phyloP scores from a whole-genome alignment of 2,797 vertebrate genomes.

The Margarornis squamiger region DNA sequence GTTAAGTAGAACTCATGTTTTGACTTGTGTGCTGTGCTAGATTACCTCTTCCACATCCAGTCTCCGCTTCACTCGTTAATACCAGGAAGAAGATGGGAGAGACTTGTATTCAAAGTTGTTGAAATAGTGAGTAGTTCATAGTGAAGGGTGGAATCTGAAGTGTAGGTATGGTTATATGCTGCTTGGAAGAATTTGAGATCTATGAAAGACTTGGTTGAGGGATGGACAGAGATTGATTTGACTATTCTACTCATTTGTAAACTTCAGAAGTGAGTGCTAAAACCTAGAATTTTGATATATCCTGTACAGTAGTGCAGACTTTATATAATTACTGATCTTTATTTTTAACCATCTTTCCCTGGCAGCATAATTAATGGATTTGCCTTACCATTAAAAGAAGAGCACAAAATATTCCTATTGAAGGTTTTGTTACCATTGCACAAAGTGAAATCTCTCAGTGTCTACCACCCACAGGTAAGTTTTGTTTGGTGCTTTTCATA shows the following conservation, averaged over 20 bases:
- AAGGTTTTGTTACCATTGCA: slow-evolving; percentile 98
- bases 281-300: not conserved
- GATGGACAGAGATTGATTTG: not conserved
- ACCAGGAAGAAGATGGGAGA: not conserved
- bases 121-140: not conserved
- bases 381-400: slow-evolving; percentile 99
- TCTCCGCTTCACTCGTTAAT: not conserved
- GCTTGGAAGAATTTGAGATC: not conserved
- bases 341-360: not conserved
- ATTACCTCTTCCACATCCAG: not conserved
- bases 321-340: not conserved
- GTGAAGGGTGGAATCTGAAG: not conserved
- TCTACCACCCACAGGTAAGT: slow-evolving; percentile 95
- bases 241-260: not conserved
- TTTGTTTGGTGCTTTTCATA: not conserved
- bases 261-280: not conserved
- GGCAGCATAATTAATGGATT: slow-evolving; percentile 98
- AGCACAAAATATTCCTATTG: slow-evolving; percentile 98
- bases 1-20: not conserved
- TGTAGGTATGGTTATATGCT: not conserved
- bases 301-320: not conserved
- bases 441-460: slow-evolving; percentile 99
- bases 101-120: not conserved
- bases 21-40: not conserved
- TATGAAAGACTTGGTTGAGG: not conserved